Conservation (phyloP, 2,888 invertebrate species). For the Galerucella pusilla region DNA sequence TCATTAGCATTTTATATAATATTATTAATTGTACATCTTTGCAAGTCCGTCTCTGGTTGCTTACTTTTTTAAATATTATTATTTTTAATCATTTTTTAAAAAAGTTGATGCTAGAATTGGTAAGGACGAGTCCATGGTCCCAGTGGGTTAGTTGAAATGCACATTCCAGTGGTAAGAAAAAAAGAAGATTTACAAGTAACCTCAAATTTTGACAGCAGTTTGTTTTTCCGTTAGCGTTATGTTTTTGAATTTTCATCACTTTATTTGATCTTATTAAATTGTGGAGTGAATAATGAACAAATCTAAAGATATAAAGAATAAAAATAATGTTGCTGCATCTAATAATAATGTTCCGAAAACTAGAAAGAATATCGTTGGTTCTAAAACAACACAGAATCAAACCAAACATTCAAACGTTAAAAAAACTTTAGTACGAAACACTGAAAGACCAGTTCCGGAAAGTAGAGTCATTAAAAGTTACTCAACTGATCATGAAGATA, state of each 20-base stretch:
- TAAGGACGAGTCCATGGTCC: neutral
- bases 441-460: constrained; percentile 45
- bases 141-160: neutral
- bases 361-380: neutral
- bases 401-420: constrained; percentile 20
- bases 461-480: constrained; percentile 30
- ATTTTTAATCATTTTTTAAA: constrained; percentile 35
- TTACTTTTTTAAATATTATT: neutral
- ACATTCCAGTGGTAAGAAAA: neutral
- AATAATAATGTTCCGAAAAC: neutral
- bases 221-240: neutral
- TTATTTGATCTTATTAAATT: neutral
- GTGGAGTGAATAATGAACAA: constrained; percentile 12
- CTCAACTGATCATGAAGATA: neutral
- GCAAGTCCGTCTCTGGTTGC: neutral
- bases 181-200: neutral
- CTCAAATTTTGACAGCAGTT: neutral
- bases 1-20: too few species aligned
- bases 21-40: too few species aligned
- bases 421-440: constrained; percentile 48
- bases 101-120: constrained; percentile 20
- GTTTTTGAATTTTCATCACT: neutral
- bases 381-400: constrained; percentile 6
- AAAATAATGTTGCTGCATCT: neutral
- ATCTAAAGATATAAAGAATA: neutral